These are phyloP conservation scores for Chromoteleia sp. DNA, from an alignment of 2,888 invertebrate genomes.

Conservation along the genomic window DNA sequence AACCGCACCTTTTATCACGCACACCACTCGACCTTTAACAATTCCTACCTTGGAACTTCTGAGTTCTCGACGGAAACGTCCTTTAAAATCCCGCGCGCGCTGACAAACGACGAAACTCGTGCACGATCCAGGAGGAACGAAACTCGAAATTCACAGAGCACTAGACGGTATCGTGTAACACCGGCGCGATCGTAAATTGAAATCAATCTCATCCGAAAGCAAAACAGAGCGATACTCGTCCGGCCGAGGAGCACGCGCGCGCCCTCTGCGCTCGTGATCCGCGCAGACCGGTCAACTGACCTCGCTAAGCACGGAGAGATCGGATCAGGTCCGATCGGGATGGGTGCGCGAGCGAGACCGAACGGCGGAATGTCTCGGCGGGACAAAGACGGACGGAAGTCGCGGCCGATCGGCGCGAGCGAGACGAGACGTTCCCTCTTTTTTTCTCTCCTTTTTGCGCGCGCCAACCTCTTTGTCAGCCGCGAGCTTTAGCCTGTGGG, in stretches of 20 bases:
- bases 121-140: not conserved
- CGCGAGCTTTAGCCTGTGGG: slow-evolving; percentile 1
- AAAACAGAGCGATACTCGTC: slow-evolving; percentile 29
- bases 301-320: slow-evolving; percentile 46
- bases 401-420: slow-evolving; percentile 6
- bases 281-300: slow-evolving; percentile 57
- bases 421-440: slow-evolving; percentile 2
- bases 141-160: not conserved
- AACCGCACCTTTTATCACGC: slow-evolving; percentile 10
- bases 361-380: slow-evolving; percentile 42
- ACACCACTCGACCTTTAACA: slow-evolving; percentile 1
- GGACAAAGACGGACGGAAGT: slow-evolving; percentile 37
- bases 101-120: not conserved
- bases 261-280: slow-evolving; percentile 44
- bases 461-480: slow-evolving; percentile 1
- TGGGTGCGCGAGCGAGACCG: slow-evolving; percentile 33
- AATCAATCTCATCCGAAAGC: slow-evolving; percentile 34
- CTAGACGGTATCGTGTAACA: slow-evolving; percentile 3
- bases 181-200: slow-evolving; percentile 27
- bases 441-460: not conserved
- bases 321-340: slow-evolving; percentile 23
- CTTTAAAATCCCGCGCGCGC: not conserved
- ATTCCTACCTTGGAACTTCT: slow-evolving; percentile 8
- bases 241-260: slow-evolving; percentile 15
- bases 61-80: not conserved